Evolutionary conservation across 2,888 invertebrate genomes (phyloP).

Genomic region (Steinernema scapterisci): DNA sequence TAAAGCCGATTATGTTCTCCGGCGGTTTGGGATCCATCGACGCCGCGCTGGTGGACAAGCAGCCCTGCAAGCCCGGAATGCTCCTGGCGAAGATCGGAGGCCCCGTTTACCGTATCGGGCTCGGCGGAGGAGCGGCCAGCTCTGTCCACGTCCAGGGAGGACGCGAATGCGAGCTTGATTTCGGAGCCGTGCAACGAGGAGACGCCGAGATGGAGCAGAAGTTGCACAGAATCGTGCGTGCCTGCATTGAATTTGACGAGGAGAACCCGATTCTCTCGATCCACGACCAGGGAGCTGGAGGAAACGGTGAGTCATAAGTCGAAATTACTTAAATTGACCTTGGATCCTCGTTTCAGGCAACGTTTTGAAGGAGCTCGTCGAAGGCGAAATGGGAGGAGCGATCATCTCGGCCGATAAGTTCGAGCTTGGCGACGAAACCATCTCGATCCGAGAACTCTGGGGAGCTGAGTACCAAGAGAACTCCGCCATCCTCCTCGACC

Average conservation of each 20-base stretch:
- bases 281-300: constrained; percentile 99
- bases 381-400: constrained; percentile 82
- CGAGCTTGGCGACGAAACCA: constrained; percentile 89
- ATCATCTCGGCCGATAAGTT: constrained; percentile 84
- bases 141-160: constrained; percentile 78
- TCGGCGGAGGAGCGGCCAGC: constrained; percentile 97
- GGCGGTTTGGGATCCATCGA: constrained; percentile 74
- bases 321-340: background rate
- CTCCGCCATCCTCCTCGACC: constrained; percentile 78
- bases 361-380: constrained; percentile 92
- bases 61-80: constrained; percentile 62
- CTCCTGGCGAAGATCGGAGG: constrained; percentile 92
- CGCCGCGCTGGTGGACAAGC: constrained; percentile 45
- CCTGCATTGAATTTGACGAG: constrained; percentile 81
- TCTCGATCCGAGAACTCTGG: constrained; percentile 91
- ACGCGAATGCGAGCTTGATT: constrained; percentile 79
- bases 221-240: constrained; percentile 87
- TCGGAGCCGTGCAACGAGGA: constrained; percentile 91
- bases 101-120: constrained; percentile 94
- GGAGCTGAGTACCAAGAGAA: constrained; percentile 83
- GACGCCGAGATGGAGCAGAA: constrained; percentile 99
- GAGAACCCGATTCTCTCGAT: constrained; percentile 90
- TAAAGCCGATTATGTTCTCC: constrained; percentile 98
- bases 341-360: constrained; percentile 75
- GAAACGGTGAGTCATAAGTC: constrained; percentile 71